Conservation (phyloP, 2,797 vertebrate species). For the Simalia tracyae region DNA sequence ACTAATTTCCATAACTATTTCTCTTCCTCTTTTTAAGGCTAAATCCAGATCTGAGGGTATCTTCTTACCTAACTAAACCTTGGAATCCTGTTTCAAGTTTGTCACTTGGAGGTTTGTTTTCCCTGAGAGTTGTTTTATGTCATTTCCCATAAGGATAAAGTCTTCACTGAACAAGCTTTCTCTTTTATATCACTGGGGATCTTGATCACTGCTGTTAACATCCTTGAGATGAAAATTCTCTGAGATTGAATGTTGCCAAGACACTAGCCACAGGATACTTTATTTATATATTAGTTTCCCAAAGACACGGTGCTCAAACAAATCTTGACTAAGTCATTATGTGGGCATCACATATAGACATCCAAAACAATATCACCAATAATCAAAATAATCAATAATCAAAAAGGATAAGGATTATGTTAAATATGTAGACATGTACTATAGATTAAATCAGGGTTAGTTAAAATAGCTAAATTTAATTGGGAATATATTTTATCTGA, state of each 20-base stretch:
- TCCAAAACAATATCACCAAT: background rate
- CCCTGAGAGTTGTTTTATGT: background rate
- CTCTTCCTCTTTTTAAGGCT: background rate
- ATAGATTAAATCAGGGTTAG: background rate
- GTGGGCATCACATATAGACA: no score
- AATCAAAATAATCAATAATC: background rate
- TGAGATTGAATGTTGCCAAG: background rate
- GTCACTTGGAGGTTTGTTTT: background rate
- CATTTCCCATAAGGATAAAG: background rate
- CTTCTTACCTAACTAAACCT: background rate
- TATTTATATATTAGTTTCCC: background rate
- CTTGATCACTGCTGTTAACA: background rate
- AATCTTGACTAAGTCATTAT: background rate
- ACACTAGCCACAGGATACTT: background rate
- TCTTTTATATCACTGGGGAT: background rate
- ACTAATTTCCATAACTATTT: background rate
- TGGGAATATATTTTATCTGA: background rate
- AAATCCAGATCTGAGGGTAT: background rate
- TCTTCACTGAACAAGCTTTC: background rate
- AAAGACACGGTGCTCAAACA: background rate
- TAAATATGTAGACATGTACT: background rate
- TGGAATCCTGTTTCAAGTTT: background rate
- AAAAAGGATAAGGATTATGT: background rate
- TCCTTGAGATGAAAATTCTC: background rate
- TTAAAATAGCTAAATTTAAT: background rate